Base-by-base conservation (phyloP, 2,797 vertebrate species). In the Myiotriccus ornatus region DNA sequence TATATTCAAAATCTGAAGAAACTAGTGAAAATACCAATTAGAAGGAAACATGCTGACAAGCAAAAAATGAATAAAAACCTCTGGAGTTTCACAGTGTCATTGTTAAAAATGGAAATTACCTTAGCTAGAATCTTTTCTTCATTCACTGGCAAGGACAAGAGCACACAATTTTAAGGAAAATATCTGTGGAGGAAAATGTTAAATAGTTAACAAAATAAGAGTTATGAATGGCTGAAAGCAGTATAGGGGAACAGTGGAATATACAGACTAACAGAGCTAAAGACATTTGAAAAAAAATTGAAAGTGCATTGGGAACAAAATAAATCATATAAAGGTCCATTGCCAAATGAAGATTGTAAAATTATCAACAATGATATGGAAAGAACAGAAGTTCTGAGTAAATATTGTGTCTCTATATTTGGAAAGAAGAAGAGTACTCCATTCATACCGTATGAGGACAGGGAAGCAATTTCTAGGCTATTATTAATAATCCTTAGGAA, bases 371-470 rank as follows among this genome's bases (percentile, higher is more conserved):
- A 76, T 49, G 63, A 46, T 47, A 84, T 2, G 7, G 25, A 44
- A 84, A 37, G 56, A 86, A 55, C 70, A 90, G 55, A 90, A 84
- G 78, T 67, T 96, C 93, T 91, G 74, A 91, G 89, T 93, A 90
- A 93, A 80, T 87, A 35, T 9, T 14, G 3, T 69, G 35, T 67
- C 27, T 78, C 89, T 89, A 73, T 90, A 74, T 87, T 92, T 93
- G 91, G 87, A 79, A 91, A 85, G 75, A 82, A 78, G 10, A 25
- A 84, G 47, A 90, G 14, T 56, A 23, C 30, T 92, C 21, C 56
- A 70, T 64, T 89, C 70, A 77, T 84, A 92, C 87, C 71, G 80
- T 94, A 93, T 87, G 81, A 96, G 78, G 90, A 79, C 68, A 84
- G 32, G 32, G 56, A 91, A 52, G 35, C 10, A 84, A 92, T 84